These are phyloP conservation scores for Aplodontia rufa DNA, from an alignment of 2,113 vertebrate genomes.

Conservation along the genomic window DNA sequence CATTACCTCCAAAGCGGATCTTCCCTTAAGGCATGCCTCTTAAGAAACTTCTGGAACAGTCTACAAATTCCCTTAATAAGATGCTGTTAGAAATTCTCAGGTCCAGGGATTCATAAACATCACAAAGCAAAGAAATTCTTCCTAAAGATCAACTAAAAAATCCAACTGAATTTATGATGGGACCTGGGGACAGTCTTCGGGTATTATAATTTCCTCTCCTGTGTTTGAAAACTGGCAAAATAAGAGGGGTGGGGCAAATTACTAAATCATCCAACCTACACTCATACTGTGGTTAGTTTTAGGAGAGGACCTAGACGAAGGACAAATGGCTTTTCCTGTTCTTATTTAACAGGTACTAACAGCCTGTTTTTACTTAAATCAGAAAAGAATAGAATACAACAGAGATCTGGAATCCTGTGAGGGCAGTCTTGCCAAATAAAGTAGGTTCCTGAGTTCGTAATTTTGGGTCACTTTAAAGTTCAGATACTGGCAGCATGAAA, in stretches of 20 bases:
- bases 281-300: not conserved
- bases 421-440: not conserved
- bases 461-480: conserved; percentile 6
- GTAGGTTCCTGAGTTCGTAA: not conserved
- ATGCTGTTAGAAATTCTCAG: not conserved
- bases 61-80: not conserved
- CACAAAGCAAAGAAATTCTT: not conserved
- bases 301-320: not conserved
- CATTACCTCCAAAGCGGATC: not conserved
- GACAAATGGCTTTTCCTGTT: not conserved
- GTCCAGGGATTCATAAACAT: not conserved
- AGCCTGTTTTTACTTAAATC: not conserved
- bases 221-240: not conserved
- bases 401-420: not conserved
- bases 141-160: not conserved
- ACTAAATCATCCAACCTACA: not conserved
- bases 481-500: not conserved
- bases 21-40: not conserved
- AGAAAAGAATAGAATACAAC: not conserved
- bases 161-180: not conserved
- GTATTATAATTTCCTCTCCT: not conserved
- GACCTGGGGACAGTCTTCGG: not conserved
- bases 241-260: not conserved
- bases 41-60: not conserved
- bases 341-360: not conserved